phyloP scores from a whole-genome alignment of 2,797 vertebrate species.

The Squalus acanthias region DNA sequence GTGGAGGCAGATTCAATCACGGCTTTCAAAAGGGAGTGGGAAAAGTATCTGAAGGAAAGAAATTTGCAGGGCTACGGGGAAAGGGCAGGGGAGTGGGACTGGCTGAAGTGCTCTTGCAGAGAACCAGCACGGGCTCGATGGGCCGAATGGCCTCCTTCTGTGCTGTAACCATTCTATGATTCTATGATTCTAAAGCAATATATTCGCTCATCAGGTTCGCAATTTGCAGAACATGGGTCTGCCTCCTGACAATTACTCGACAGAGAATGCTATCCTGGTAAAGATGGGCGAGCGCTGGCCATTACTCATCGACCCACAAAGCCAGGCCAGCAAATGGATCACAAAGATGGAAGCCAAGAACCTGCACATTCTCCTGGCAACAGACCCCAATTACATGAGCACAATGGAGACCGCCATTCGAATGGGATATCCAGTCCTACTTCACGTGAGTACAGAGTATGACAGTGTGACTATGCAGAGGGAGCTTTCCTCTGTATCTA shows the following conservation, averaged over 20 bases:
- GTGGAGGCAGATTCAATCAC: too few relatives aligned
- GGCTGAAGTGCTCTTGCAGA: too few relatives aligned
- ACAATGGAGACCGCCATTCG: conserved; percentile 49
- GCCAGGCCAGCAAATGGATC: conserved; percentile 54
- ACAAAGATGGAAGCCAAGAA: conserved; percentile 48
- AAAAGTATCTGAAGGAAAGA: too few relatives aligned
- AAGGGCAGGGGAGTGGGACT: too few relatives aligned
- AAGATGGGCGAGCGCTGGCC: conserved; percentile 51
- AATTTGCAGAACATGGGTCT: conserved; percentile 54
- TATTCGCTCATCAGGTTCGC: conserved; percentile 47
- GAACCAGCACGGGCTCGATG: too few relatives aligned
- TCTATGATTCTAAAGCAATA: background rate
- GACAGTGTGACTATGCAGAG: background rate
- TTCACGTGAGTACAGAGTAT: conserved; percentile 48
- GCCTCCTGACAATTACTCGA: conserved; percentile 50
- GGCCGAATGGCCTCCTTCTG: too few relatives aligned
- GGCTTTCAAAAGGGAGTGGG: too few relatives aligned
- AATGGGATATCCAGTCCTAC: conserved; percentile 48
- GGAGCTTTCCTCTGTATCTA: background rate
- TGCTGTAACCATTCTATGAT: too few relatives aligned
- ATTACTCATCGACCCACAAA: conserved; percentile 55
- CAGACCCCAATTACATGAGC: conserved; percentile 46
- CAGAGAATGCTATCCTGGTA: conserved; percentile 56
- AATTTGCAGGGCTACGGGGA: too few relatives aligned
- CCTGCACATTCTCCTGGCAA: conserved; percentile 44